Evolutionary conservation across 1,140 invertebrate genomes (phyloP).

Genomic region (Cepaea nemoralis): DNA sequence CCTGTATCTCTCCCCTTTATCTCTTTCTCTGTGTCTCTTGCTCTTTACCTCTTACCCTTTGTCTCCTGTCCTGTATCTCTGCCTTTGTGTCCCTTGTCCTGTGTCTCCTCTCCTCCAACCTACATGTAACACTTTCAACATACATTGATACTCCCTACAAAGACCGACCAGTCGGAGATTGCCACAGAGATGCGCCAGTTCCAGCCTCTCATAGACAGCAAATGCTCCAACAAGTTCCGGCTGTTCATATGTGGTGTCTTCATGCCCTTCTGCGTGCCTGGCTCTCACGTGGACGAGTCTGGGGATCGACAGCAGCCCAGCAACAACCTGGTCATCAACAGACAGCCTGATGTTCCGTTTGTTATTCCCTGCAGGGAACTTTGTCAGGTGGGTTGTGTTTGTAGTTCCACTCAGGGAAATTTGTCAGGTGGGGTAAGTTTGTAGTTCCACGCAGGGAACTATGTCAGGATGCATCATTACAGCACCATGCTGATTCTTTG

Average conservation of each 20-base stretch:
- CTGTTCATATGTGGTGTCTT: constrained; percentile 50
- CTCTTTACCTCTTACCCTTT: too few species aligned
- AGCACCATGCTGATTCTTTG: too few species aligned
- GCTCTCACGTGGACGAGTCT: not conserved
- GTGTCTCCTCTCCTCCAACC: too few species aligned
- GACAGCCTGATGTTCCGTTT: constrained; percentile 37
- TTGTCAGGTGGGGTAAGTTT: too few species aligned
- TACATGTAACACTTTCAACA: too few species aligned
- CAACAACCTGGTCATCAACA: not conserved
- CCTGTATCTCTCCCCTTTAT: too few species aligned
- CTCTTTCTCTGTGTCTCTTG: too few species aligned
- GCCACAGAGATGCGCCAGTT: constrained; percentile 46
- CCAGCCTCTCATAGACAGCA: constrained; percentile 37
- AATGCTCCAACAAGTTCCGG: constrained; percentile 42
- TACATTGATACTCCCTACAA: not conserved
- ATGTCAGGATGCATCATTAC: too few species aligned
- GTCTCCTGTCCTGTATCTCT: too few species aligned
- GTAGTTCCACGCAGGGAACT: too few species aligned
- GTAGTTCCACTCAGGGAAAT: too few species aligned
- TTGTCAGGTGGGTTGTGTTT: constrained; percentile 38
- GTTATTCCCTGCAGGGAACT: constrained; percentile 50
- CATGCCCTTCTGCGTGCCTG: constrained; percentile 50
- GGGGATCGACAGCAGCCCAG: not conserved
- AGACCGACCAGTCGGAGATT: constrained; percentile 42
- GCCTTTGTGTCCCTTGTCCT: too few species aligned